Percentiles rank a stretch among this genome's conserved stretches.
Conservation (phyloP, 2,888 invertebrate species). For the Drosophila nigricruria region DNA sequence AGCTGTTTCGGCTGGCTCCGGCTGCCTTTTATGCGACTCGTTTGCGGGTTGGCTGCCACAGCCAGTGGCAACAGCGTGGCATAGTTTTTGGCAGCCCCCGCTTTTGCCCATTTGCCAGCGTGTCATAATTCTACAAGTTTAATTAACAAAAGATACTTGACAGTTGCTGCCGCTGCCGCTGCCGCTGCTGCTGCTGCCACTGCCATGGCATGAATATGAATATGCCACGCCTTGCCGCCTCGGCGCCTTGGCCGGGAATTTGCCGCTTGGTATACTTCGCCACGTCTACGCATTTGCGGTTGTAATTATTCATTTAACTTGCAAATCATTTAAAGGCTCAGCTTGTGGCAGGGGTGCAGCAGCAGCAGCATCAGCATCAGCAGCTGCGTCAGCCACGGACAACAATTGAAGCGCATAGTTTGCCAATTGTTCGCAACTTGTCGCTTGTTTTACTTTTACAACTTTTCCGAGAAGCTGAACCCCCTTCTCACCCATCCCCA, state of each 20-base stretch:
- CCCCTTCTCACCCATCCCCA: not conserved
- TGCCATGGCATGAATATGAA: conserved; percentile 70
- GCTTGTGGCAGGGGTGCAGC: conserved; percentile 9
- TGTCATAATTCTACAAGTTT: conserved; percentile 80
- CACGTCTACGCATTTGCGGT: conserved; percentile 62
- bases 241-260: not conserved
- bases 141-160: conserved; percentile 81
- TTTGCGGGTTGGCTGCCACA: conserved; percentile 32
- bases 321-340: conserved; percentile 71
- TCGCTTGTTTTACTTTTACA: conserved; percentile 74
- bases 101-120: conserved; percentile 65
- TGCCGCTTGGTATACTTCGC: conserved; percentile 7
- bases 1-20: conserved; percentile 20
- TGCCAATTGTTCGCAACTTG: conserved; percentile 71
- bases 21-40: conserved; percentile 55
- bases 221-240: conserved; percentile 41
- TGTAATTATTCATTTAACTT: conserved; percentile 80
- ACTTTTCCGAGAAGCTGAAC: conserved; percentile 50
- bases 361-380: not conserved
- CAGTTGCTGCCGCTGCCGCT: conserved; percentile 55
- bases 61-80: conserved; percentile 52
- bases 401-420: conserved; percentile 78
- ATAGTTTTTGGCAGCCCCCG: conserved; percentile 55
- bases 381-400: conserved; percentile 19
- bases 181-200: conserved; percentile 27